Percentiles rank a stretch among this genome's conserved stretches.
Conservation (phyloP, 2,113 vertebrate species). For the Cyphomyrus discorhynchus region DNA sequence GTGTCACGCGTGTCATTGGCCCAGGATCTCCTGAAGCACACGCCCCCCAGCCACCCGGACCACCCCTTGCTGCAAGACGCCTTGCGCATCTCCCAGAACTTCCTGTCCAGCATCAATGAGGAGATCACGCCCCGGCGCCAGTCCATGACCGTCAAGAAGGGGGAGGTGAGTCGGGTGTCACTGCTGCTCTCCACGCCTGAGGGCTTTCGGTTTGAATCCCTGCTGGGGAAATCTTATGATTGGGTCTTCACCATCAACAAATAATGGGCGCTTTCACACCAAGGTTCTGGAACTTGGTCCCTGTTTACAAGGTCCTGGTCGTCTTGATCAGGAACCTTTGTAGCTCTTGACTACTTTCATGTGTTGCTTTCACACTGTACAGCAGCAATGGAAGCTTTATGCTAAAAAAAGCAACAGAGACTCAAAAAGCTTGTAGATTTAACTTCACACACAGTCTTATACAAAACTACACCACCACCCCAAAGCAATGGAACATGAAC, state of each 20-base stretch:
- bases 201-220: not conserved
- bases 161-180: constrained; percentile 72
- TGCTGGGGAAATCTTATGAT: not conserved
- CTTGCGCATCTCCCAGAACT: constrained; percentile 93
- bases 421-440: not conserved
- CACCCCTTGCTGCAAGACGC: constrained; percentile 87
- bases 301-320: not conserved
- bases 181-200: not conserved
- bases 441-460: not conserved
- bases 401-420: not conserved
- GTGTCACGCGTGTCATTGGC: constrained; percentile 8
- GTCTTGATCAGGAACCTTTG: not conserved
- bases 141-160: constrained; percentile 88
- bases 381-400: not conserved
- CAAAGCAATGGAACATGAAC: not conserved
- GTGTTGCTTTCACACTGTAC: not conserved
- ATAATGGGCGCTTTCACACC: not conserved
- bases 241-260: not conserved
- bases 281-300: not conserved
- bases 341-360: not conserved
- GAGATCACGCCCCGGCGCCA: constrained; percentile 89
- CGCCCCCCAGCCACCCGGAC: constrained; percentile 82
- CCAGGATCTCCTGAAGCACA: constrained; percentile 95
- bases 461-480: not conserved
- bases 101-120: constrained; percentile 96